phyloP scores from a whole-genome alignment of 1,140 invertebrate species.

The Drosophila teissieri region DNA sequence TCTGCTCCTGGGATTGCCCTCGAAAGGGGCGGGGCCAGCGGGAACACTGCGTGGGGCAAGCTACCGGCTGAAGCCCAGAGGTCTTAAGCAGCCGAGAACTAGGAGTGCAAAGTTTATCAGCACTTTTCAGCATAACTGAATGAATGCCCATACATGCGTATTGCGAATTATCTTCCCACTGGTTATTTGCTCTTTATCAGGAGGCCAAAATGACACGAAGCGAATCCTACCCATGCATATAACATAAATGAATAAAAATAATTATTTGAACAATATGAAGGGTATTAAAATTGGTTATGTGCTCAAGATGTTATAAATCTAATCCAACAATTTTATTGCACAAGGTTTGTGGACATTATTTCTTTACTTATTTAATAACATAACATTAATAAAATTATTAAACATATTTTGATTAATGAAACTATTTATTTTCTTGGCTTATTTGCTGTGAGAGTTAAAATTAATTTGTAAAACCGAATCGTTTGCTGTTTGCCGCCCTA shows the following conservation, averaged over 20 bases:
- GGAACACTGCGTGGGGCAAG: conserved; percentile 44
- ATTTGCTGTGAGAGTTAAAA: not conserved
- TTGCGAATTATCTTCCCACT: not conserved
- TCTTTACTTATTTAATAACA: too few relatives aligned
- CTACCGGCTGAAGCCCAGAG: conserved; percentile 25
- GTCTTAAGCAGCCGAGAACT: conserved; percentile 29
- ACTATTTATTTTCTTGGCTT: not conserved
- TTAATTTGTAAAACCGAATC: conserved; percentile 5
- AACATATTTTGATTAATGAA: too few relatives aligned
- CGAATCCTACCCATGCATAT: too few relatives aligned
- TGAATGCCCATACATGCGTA: conserved; percentile 12
- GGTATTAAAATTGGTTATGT: too few relatives aligned
- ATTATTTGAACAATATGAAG: too few relatives aligned
- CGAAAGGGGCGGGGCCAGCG: not conserved
- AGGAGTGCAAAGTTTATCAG: conserved; percentile 61
- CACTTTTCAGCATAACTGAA: conserved; percentile 65
- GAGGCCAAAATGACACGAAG: not conserved
- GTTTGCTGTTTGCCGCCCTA: conserved; percentile 12
- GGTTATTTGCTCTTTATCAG: not conserved
- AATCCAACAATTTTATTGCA: too few relatives aligned
- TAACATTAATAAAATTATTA: too few relatives aligned
- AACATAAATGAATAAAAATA: not conserved
- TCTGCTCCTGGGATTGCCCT: conserved; percentile 21
- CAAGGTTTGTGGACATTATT: too few relatives aligned
- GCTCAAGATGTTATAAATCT: too few relatives aligned